Base-by-base conservation (phyloP, 2,113 vertebrate genomes). In the Coptodon bakossiorum region DNA sequence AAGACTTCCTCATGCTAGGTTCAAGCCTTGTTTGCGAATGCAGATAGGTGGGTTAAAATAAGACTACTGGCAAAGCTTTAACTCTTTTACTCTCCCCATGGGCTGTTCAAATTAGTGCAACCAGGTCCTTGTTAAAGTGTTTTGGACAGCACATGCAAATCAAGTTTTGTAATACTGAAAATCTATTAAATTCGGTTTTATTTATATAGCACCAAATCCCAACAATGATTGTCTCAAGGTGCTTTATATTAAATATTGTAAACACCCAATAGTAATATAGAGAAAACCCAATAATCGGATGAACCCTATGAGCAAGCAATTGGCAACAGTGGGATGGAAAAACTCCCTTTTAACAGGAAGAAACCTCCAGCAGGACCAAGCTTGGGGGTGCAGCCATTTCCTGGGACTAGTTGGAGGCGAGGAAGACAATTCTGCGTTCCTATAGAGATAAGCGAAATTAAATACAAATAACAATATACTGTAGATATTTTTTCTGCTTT, bases 1-100 rank as follows among this genome's bases (percentile, higher is more conserved):
- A 45, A 73, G 43, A 43, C 7, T 71, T 22, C 38, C 38, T 43
- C 12, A 0, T 43, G 3, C 9, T 1, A 43, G 12, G 1, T 9
- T 0, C 0, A 1, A 14, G 66, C n/a, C n/a, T 24, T 16, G 66
- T 45, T 73, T 73, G 66, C 3, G 3, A 38, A 38, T 68, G 63
- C 36, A 68, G 0, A 71, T 8, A 27, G 40, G 22, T 71, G n/a
- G 2, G n/a, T n/a, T 4, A 22, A 43, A 71, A 71, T 17, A 12
- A 73, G 8, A 27, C 66, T 9, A 10, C 7, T 43, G 66, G 1
- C 7, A 45, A 50, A 7, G 24, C 43, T 50, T 78, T 3, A 78
- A 78, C 71, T 19, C 24, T 50, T 19, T 31, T 50, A 14, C 71
- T 76, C 24, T 76, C 71, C 0, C 9, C 40, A 0, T 48, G 14